Conservation (phyloP, 1,140 invertebrate species). For the Ceratosolen solmsi region DNA sequence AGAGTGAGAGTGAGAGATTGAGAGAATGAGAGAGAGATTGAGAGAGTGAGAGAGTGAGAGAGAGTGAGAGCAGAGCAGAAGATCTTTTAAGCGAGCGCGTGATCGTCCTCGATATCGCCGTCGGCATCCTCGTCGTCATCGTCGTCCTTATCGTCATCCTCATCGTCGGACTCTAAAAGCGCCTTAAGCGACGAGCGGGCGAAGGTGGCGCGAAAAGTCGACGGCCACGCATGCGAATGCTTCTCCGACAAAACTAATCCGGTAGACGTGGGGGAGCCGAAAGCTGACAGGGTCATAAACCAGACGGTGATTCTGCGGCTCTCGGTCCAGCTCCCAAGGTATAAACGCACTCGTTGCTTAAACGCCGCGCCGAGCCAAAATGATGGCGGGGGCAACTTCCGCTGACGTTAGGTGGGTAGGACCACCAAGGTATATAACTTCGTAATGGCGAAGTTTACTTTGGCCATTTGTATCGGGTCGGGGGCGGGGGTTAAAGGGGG, state of each 20-base stretch:
- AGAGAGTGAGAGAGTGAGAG: not conserved
- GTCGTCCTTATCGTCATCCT: not conserved
- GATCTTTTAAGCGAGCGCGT: conserved; percentile 22
- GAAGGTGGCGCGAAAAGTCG: conserved; percentile 1
- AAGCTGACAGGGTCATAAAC: conserved; percentile 45
- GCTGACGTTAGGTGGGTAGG: conserved; percentile 51
- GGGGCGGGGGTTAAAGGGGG: not conserved
- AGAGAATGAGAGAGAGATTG: not conserved
- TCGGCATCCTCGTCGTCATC: too few species aligned
- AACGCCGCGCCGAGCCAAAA: conserved; percentile 43
- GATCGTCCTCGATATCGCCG: too few species aligned
- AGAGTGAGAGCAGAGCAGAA: not conserved
- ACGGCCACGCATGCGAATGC: not conserved
- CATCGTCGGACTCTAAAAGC: not conserved
- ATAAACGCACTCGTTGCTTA: conserved; percentile 15
- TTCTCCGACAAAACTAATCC: conserved; percentile 49
- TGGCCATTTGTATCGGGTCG: conserved; percentile 67
- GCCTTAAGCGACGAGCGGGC: not conserved
- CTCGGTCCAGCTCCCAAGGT: not conserved
- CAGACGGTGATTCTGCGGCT: conserved; percentile 42
- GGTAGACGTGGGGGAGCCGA: conserved; percentile 5
- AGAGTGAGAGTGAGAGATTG: too few species aligned
- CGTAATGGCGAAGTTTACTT: conserved; percentile 72
- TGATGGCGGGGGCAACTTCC: conserved; percentile 54
- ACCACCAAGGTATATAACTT: conserved; percentile 54